Base-by-base conservation (phyloP, 2,888 invertebrate species). In the Notodonta dromedarius region DNA sequence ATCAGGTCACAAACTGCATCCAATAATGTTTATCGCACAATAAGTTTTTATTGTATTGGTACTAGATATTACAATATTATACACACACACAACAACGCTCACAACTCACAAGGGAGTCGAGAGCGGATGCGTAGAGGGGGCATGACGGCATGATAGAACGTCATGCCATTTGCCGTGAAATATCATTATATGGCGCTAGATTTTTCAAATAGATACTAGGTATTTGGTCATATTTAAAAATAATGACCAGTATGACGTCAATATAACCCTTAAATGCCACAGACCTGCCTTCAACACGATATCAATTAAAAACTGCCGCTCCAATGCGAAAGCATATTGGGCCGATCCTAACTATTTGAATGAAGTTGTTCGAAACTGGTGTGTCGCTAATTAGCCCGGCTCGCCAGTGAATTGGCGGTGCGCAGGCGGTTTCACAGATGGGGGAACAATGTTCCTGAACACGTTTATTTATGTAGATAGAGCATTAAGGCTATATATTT, bases 261-360 rank as follows among this genome's bases (percentile, higher is more conserved):
- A 46, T 5, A 46, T 46, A n/a, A n/a, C 5, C 46, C n/a, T 4
- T 46, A 46, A 46, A 46, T 46, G 13, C 13, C 46, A 46, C n/a
- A 46, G 7, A 5, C n/a, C 46, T 13, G 46, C 9, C 46, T 46
- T 46, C 5, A 5, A 6, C 46, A 4, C 46, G 7, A 59, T 57
- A 39, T n/a, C 14, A 79, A 81, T 85, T 84, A 85, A 84, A 85
- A 85, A 77, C 76, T 73, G 70, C 78, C 78, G 83, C 78, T 39
- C 71, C 73, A 76, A 67, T 75, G 70, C 65, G 59, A 66, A 39
- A 39, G 32, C 67, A 61, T 51, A 65, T 69, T 68, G 59, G 58
- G 59, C 51, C 59, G 63, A 60, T 69, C 58, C 61, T 64, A 62
- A 57, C 60, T 65, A 58, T 53, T 53, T 53, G 78, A 77, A 65